Evolutionary conservation across 2,113 vertebrate genomes (phyloP).

Genomic region (Cranoglanis bouderius): DNA sequence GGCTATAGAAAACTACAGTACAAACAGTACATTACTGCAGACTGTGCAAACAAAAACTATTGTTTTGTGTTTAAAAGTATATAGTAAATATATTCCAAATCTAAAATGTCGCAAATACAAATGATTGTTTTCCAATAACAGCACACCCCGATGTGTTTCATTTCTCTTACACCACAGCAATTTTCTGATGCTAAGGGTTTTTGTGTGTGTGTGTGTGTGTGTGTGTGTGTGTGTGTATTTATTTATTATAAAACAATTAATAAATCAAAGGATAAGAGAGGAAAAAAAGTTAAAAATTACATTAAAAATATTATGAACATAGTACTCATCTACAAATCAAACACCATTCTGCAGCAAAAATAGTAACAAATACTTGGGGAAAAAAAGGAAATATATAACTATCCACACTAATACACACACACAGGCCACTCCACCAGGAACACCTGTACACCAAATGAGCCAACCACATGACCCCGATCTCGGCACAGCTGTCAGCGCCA

Average conservation of each 20-base stretch:
- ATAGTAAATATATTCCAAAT: neutral
- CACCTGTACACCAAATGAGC: neutral
- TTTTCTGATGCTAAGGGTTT: neutral
- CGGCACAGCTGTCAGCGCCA: neutral
- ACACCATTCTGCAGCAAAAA: neutral
- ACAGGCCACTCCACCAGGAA: neutral
- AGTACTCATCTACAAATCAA: neutral
- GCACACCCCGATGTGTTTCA: neutral
- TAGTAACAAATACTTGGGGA: neutral
- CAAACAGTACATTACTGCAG: neutral
- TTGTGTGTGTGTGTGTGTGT: too few species aligned
- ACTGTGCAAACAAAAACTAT: neutral
- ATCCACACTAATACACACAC: neutral
- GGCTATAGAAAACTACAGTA: neutral
- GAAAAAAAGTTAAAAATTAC: neutral
- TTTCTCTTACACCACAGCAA: neutral
- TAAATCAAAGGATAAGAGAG: neutral
- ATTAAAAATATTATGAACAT: neutral
- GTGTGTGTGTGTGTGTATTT: too few species aligned
- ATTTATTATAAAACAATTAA: too few species aligned
- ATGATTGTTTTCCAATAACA: neutral
- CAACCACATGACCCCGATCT: neutral
- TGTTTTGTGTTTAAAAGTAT: neutral
- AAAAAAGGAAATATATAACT: neutral
- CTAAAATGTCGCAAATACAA: neutral